Percentiles rank a stretch among this genome's conserved stretches.
phyloP scores from a whole-genome alignment of 2,113 vertebrate genomes.

The Charadrius vociferus region DNA sequence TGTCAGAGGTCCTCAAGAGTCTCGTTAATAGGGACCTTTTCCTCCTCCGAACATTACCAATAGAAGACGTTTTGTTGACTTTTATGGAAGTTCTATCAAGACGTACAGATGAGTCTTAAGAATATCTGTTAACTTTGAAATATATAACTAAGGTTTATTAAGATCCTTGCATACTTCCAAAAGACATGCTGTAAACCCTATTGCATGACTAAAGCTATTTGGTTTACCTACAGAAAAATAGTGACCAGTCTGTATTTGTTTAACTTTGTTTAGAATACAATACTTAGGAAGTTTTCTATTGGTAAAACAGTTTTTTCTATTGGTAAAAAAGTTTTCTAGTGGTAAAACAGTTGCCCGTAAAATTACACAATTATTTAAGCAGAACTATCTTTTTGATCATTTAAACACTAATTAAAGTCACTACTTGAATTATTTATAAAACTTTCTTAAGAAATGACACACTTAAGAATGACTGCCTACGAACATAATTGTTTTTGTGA shows the following conservation, averaged over 20 bases:
- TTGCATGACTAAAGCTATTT: not conserved
- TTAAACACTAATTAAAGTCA: not conserved
- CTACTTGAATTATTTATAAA: conserved; percentile 6
- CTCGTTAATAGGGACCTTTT: not conserved
- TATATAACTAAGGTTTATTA: not conserved
- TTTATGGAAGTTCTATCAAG: not conserved
- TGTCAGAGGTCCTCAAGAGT: not conserved
- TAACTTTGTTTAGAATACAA: not conserved
- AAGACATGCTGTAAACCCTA: not conserved
- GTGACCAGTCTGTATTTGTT: not conserved
- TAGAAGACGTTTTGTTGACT: not conserved
- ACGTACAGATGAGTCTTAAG: not conserved
- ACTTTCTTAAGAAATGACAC: not conserved
- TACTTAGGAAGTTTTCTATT: not conserved
- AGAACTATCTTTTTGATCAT: not conserved
- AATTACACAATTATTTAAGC: not conserved
- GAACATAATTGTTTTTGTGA: not conserved
- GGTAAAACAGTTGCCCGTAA: not conserved
- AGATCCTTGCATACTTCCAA: not conserved
- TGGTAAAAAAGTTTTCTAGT: no score
- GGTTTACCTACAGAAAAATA: not conserved
- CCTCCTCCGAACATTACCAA: not conserved
- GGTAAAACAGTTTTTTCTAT: not conserved
- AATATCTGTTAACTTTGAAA: not conserved
- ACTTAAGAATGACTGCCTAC: not conserved